Conservation (phyloP, 2,113 vertebrate genomes). For the Pedionomus torquatus region DNA sequence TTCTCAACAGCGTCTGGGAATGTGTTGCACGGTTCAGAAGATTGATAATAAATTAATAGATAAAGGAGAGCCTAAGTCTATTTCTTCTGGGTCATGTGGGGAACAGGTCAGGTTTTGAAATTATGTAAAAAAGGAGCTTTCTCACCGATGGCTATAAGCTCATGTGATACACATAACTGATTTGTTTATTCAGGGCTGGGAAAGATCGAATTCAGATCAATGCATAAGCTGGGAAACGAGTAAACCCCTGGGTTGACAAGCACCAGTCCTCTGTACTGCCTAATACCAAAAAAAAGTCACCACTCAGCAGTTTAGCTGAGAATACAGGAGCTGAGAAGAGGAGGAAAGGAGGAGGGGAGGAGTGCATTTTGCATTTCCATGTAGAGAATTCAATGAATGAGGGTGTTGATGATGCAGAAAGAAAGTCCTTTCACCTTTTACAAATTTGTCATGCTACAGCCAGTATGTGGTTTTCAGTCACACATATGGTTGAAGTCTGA, state of each 20-base stretch:
- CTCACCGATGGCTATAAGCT: background rate
- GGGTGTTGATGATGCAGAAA: background rate
- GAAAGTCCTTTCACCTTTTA: background rate
- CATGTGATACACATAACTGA: background rate
- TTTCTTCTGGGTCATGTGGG: background rate
- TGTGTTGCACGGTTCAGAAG: background rate
- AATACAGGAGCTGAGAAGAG: background rate
- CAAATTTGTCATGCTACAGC: background rate
- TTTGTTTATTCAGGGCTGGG: background rate
- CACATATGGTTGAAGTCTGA: background rate
- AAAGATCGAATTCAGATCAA: background rate
- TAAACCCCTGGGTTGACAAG: background rate
- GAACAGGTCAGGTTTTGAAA: background rate
- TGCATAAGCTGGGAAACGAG: background rate
- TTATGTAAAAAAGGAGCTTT: background rate
- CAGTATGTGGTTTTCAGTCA: constrained; percentile 19
- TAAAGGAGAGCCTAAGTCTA: background rate
- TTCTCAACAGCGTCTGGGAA: background rate
- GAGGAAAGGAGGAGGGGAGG: background rate
- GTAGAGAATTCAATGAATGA: constrained; percentile 26
- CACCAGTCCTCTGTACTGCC: background rate
- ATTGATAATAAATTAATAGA: background rate
- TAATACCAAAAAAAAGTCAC: background rate
- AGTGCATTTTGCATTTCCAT: constrained; percentile 1
- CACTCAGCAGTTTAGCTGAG: background rate